Evolutionary conservation across 2,888 invertebrate species (phyloP).

Genomic region (Ophion ellenae): DNA sequence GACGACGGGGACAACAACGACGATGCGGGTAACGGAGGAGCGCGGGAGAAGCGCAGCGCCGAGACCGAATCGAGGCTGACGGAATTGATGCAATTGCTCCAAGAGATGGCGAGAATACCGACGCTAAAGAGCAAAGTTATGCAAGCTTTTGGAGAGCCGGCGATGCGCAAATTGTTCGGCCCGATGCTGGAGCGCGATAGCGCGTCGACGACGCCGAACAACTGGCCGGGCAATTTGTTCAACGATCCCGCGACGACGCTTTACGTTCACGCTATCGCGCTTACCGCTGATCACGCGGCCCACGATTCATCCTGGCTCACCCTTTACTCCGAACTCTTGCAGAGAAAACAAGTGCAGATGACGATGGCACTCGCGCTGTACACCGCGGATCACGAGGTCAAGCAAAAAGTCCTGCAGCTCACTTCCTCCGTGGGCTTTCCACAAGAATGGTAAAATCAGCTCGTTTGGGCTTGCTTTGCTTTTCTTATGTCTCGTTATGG

Average conservation of each 20-base stretch:
- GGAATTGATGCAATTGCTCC: slow-evolving; percentile 84
- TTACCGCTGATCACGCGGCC: slow-evolving; percentile 84
- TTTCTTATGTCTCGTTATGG: slow-evolving; percentile 31
- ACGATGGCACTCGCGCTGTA: slow-evolving; percentile 85
- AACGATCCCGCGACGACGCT: slow-evolving; percentile 83
- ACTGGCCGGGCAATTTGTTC: slow-evolving; percentile 77
- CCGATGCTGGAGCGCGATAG: slow-evolving; percentile 79
- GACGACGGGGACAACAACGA: slow-evolving; percentile 77
- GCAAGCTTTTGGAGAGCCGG: slow-evolving; percentile 80
- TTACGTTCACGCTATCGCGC: slow-evolving; percentile 84
- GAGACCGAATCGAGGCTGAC: slow-evolving; percentile 82
- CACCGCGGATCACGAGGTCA: slow-evolving; percentile 82
- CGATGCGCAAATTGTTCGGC: slow-evolving; percentile 82
- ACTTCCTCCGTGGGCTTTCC: slow-evolving; percentile 82
- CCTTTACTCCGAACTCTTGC: slow-evolving; percentile 83
- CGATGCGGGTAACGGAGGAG: slow-evolving; percentile 65
- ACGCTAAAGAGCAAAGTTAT: slow-evolving; percentile 81
- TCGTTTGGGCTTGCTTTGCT: slow-evolving; percentile 40
- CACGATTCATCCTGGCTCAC: slow-evolving; percentile 84
- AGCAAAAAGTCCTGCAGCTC: slow-evolving; percentile 82
- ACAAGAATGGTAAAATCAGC: slow-evolving; percentile 78
- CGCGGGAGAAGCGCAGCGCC: slow-evolving; percentile 64
- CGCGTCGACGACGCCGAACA: slow-evolving; percentile 68
- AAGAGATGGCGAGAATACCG: slow-evolving; percentile 82
- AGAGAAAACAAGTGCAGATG: slow-evolving; percentile 83